Evolutionary conservation across 2,797 vertebrate species (phyloP).

Genomic region (Micrastur ruficollis): DNA sequence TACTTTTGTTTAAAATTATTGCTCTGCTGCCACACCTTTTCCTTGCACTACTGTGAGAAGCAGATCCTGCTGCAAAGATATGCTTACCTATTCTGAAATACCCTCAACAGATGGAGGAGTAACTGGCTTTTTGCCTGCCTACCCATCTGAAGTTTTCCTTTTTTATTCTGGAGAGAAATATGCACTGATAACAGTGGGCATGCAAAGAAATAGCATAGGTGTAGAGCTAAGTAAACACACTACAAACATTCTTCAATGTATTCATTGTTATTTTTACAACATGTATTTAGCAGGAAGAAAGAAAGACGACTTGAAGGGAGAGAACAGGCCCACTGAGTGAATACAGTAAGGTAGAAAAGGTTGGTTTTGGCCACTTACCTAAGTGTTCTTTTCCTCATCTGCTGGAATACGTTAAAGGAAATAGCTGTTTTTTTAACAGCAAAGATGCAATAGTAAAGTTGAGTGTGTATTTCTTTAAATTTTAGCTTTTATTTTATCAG

Average conservation of each 20-base stretch:
- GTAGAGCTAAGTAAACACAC: not conserved
- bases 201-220: not conserved
- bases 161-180: not conserved
- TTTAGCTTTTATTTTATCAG: not conserved
- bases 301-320: not conserved
- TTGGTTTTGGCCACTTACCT: not conserved
- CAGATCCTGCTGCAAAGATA: not conserved
- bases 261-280: not conserved
- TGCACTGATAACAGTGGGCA: not conserved
- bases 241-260: not conserved
- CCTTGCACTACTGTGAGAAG: not conserved
- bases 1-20: not conserved
- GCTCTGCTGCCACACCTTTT: not conserved
- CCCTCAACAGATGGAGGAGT: not conserved
- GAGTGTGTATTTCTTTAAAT: conserved; percentile 17
- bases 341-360: not conserved
- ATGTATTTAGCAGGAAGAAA: not conserved
- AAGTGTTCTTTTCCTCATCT: not conserved
- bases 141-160: not conserved
- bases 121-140: not conserved
- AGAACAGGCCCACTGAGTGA: not conserved
- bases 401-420: not conserved
- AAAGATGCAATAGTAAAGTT: not conserved
- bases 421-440: not conserved
- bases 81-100: not conserved